A percentile compares a stretch with the other conserved stretches of the same genome.
Evolutionary conservation across 2,888 invertebrate genomes (phyloP).

Genomic region (Torymus texanus): DNA sequence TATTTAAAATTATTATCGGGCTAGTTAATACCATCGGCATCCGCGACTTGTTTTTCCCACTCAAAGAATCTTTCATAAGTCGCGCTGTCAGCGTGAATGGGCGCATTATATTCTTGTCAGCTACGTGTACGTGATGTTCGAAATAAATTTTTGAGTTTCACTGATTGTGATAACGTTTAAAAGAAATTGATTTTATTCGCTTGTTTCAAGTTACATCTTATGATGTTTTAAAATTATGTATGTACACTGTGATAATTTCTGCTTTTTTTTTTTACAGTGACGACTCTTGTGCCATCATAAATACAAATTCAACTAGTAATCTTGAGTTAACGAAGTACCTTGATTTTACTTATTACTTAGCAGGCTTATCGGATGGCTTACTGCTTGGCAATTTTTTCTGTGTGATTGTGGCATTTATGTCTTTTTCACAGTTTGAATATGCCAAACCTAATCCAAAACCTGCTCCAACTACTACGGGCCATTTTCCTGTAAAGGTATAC

Average conservation of each 20-base stretch:
- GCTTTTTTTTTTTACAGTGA: slow-evolving; percentile 47
- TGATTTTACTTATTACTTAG: slow-evolving; percentile 16
- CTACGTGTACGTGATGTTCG: too few relatives aligned
- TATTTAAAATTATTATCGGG: slow-evolving; percentile 31
- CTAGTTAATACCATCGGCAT: slow-evolving; percentile 20
- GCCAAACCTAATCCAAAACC: slow-evolving; percentile 95
- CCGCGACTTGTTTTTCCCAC: slow-evolving; percentile 15
- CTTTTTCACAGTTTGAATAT: slow-evolving; percentile 90
- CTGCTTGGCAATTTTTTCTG: slow-evolving; percentile 49
- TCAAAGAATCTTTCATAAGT: slow-evolving; percentile 8
- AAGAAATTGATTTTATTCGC: slow-evolving; percentile 54
- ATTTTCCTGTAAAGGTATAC: slow-evolving; percentile 79
- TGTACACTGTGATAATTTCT: slow-evolving; percentile 60
- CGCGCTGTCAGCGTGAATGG: neutral
- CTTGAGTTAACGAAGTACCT: slow-evolving; percentile 41
- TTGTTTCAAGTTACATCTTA: slow-evolving; percentile 54
- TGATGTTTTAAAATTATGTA: slow-evolving; percentile 54
- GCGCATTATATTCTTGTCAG: neutral
- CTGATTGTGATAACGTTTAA: slow-evolving; percentile 22
- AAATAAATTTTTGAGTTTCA: neutral
- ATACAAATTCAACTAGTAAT: slow-evolving; percentile 55
- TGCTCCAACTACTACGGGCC: slow-evolving; percentile 91
- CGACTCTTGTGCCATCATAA: slow-evolving; percentile 18
- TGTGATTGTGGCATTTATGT: slow-evolving; percentile 75
- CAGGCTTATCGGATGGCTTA: slow-evolving; percentile 31